Conservation (phyloP, 2,113 vertebrate species). For the Lanius ludovicianus region DNA sequence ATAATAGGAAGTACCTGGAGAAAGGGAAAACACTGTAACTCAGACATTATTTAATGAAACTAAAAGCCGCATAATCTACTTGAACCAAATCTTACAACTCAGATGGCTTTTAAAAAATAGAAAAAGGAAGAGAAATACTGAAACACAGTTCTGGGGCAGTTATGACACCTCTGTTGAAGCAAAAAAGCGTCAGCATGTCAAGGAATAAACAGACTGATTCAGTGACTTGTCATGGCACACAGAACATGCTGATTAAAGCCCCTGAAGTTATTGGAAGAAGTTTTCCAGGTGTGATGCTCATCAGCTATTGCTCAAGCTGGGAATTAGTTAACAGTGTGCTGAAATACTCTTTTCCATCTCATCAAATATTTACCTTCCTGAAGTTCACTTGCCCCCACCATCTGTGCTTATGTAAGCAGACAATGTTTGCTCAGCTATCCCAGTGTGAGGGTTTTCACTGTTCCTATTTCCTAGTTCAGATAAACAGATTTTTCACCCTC, state of each 20-base stretch:
- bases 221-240: not conserved
- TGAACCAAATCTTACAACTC: not conserved
- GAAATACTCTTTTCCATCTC: conserved; percentile 13
- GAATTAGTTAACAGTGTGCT: not conserved
- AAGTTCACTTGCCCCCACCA: not conserved
- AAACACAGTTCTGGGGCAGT: not conserved
- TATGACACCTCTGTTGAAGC: not conserved
- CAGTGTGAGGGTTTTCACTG: not conserved
- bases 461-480: not conserved
- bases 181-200: not conserved
- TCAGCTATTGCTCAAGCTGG: not conserved
- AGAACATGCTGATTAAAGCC: not conserved
- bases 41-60: not conserved
- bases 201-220: not conserved
- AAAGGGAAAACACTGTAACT: not conserved
- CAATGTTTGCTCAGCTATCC: not conserved
- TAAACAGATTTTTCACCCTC: not conserved
- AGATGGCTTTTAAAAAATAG: not conserved
- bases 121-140: not conserved
- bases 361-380: conserved; percentile 24
- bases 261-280: not conserved
- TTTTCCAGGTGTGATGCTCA: not conserved
- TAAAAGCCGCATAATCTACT: not conserved
- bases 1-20: not conserved
- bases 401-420: not conserved